These are phyloP conservation scores for Typhlichthys subterraneus DNA, from an alignment of 2,797 vertebrate species.

Conservation along the genomic window DNA sequence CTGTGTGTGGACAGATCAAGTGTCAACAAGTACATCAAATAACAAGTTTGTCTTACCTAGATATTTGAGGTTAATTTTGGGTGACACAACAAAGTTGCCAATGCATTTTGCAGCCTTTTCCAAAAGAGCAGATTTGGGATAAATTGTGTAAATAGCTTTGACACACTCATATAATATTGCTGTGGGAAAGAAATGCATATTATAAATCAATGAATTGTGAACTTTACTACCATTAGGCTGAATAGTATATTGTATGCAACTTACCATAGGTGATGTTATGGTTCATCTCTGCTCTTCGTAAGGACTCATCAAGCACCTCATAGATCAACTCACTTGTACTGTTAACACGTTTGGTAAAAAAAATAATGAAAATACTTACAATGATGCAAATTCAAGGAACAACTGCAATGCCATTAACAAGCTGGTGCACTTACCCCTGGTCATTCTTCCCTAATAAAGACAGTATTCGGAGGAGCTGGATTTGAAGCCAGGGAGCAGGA, in stretches of 20 bases:
- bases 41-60: constrained; percentile 82
- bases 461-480: constrained; percentile 93
- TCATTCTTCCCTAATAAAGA: constrained; percentile 92
- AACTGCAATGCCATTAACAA: not conserved
- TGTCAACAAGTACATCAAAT: not conserved
- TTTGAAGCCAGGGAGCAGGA: constrained; percentile 96
- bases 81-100: constrained; percentile 95
- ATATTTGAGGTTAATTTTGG: constrained; percentile 97
- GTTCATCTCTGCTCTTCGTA: constrained; percentile 96
- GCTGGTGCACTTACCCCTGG: constrained; percentile 73
- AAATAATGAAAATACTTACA: not conserved
- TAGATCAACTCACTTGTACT: constrained; percentile 95
- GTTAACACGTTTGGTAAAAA: constrained; percentile 27
- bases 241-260: constrained; percentile 25
- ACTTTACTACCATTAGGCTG: not conserved
- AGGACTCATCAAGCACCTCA: constrained; percentile 94
- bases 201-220: not conserved
- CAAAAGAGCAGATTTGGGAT: constrained; percentile 91
- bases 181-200: constrained; percentile 56
- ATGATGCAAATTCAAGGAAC: not conserved
- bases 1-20: not conserved
- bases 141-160: constrained; percentile 92
- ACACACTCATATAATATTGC: constrained; percentile 98
- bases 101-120: constrained; percentile 97
- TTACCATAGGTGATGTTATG: constrained; percentile 97